These are phyloP conservation scores for Limnephilus lunatus DNA, from an alignment of 2,888 invertebrate species.

Conservation along the genomic window DNA sequence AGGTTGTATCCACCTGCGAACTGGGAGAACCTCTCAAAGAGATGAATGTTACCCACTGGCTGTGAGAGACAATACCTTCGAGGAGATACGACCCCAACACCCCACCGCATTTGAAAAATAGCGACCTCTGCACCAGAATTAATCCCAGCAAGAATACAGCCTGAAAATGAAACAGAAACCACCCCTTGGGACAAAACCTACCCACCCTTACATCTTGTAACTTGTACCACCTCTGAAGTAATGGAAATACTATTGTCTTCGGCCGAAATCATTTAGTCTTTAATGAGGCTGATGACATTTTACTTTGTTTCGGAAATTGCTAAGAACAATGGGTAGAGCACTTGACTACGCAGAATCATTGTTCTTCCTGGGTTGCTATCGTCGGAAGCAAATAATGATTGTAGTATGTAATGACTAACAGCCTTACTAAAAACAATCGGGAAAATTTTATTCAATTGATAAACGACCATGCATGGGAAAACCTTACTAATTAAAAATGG, in stretches of 20 bases:
- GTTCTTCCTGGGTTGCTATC: neutral
- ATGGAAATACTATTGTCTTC: neutral
- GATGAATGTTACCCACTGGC: constrained; percentile 8
- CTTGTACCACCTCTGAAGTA: neutral
- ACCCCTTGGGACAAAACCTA: neutral
- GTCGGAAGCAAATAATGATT: neutral
- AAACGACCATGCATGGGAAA: too few relatives aligned
- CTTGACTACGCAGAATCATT: neutral
- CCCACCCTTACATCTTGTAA: neutral
- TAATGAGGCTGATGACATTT: neutral
- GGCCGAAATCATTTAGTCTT: neutral
- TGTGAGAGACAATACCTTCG: constrained; percentile 6
- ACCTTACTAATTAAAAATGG: too few relatives aligned
- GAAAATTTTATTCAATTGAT: too few relatives aligned
- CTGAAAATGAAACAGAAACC: constrained; percentile 4
- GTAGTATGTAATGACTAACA: too few relatives aligned
- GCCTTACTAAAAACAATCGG: too few relatives aligned
- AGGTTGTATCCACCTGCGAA: constrained; percentile 29
- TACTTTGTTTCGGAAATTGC: neutral
- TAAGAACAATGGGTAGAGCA: neutral
- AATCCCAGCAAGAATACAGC: constrained; percentile 8
- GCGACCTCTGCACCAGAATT: constrained; percentile 28
- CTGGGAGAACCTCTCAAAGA: constrained; percentile 25
- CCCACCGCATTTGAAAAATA: constrained; percentile 11
- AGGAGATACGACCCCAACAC: constrained; percentile 19